These are phyloP conservation scores for Iselma pallidipennis DNA, from an alignment of 2,888 invertebrate genomes.

Conservation along the genomic window DNA sequence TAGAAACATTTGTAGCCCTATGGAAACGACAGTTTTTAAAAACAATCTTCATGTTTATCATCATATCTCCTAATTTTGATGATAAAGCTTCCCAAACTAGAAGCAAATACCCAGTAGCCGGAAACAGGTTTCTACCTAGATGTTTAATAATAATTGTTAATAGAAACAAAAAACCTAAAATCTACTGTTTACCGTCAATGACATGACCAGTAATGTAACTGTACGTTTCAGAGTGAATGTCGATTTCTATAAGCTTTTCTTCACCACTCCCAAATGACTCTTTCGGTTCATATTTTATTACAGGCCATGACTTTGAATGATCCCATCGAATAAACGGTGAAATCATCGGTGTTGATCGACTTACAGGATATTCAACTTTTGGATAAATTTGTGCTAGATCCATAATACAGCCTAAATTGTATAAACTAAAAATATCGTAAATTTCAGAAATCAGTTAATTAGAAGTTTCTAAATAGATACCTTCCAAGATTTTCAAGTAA, in stretches of 20 bases:
- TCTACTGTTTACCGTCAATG: conserved; percentile 69
- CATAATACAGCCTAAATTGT: conserved; percentile 75
- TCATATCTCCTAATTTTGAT: conserved; percentile 47
- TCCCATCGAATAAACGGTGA: conserved; percentile 86
- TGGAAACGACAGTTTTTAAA: conserved; percentile 65
- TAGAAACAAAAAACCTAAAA: neutral
- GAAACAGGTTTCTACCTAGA: conserved; percentile 54
- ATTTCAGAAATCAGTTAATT: neutral
- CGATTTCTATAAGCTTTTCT: conserved; percentile 56
- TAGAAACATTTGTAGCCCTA: conserved; percentile 51
- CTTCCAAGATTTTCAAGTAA: conserved; percentile 9
- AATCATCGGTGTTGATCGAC: conserved; percentile 57
- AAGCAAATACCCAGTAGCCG: conserved; percentile 65
- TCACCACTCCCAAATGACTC: conserved; percentile 62
- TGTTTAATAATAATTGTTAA: too few species aligned
- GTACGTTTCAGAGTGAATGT: neutral
- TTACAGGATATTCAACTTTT: conserved; percentile 77
- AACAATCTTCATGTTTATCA: conserved; percentile 58
- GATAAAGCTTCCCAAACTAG: conserved; percentile 62
- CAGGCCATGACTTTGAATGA: conserved; percentile 76
- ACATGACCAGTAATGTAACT: conserved; percentile 75
- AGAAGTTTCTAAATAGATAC: neutral
- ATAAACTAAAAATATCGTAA: conserved; percentile 62
- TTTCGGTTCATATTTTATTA: conserved; percentile 53
- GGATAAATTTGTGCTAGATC: conserved; percentile 79